Conservation (phyloP, 2,888 invertebrate species). For the Diadegma fenestrale region DNA sequence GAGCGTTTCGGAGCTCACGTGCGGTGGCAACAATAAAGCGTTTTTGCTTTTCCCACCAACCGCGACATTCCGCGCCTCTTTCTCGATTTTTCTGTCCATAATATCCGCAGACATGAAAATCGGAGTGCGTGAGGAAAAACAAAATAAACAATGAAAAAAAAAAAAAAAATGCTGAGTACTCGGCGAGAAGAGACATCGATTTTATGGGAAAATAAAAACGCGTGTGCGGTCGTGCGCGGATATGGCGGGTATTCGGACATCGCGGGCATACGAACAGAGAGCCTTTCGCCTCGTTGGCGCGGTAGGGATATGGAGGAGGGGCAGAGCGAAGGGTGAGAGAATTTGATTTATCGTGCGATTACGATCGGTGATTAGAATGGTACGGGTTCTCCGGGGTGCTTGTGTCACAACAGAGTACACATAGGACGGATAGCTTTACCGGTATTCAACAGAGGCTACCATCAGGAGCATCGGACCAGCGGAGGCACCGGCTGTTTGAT, state of each 20-base stretch:
- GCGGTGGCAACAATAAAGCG: conserved; percentile 42
- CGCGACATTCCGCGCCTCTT: conserved; percentile 9
- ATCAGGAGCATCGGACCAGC: conserved; percentile 59
- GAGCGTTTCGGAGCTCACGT: conserved; percentile 1
- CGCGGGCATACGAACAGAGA: conserved; percentile 12
- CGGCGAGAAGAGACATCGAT: conserved; percentile 73
- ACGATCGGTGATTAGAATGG: conserved; percentile 80
- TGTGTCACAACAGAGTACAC: conserved; percentile 64
- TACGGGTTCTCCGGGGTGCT: conserved; percentile 71
- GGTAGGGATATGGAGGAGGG: background rate
- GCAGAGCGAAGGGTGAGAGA: conserved; percentile 58
- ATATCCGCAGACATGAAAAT: conserved; percentile 19
- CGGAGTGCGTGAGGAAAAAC: conserved; percentile 5
- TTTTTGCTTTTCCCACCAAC: conserved; percentile 9
- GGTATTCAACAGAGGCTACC: conserved; percentile 48
- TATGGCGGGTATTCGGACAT: conserved; percentile 39
- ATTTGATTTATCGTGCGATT: conserved; percentile 81
- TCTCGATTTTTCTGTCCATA: conserved; percentile 25
- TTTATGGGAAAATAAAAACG: conserved; percentile 74
- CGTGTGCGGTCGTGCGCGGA: conserved; percentile 43
- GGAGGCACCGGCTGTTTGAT: conserved; percentile 73
- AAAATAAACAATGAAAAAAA: conserved; percentile 19
- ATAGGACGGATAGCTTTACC: conserved; percentile 56
- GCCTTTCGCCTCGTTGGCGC: conserved; percentile 18
- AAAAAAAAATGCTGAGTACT: conserved; percentile 52